Evolutionary conservation across 2,888 invertebrate species (phyloP).

Genomic region (Chymomyza fuscimana): DNA sequence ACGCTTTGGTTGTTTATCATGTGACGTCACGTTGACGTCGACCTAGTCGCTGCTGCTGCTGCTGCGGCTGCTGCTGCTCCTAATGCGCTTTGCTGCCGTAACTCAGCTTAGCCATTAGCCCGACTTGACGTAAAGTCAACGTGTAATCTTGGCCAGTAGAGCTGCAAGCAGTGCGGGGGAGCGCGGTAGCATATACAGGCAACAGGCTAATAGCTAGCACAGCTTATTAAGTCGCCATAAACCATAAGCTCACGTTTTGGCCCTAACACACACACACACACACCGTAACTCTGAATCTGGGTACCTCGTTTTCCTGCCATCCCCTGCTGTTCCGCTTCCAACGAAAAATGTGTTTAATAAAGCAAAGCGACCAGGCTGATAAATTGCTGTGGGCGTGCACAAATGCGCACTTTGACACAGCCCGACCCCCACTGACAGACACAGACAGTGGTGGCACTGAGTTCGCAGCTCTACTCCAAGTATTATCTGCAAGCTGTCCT

Average conservation of each 20-base stretch:
- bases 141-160: constrained; percentile 37
- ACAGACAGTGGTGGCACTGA: too few species aligned
- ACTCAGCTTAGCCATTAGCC: constrained; percentile 49
- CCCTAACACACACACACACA: constrained; percentile 2
- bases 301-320: too few species aligned
- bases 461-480: not conserved
- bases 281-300: too few species aligned
- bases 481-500: constrained; percentile 22
- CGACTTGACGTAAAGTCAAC: constrained; percentile 41
- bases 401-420: constrained; percentile 6
- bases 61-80: constrained; percentile 36
- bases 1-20: constrained; percentile 78
- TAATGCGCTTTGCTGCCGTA: constrained; percentile 39
- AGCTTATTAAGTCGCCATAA: constrained; percentile 72
- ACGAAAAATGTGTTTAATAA: constrained; percentile 64
- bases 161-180: not conserved
- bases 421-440: not conserved
- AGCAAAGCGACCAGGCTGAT: constrained; percentile 57
- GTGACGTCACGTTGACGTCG: constrained; percentile 32
- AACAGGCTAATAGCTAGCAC: constrained; percentile 57
- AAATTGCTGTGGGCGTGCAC: constrained; percentile 64
- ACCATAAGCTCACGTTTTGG: constrained; percentile 71
- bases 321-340: not conserved
- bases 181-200: constrained; percentile 25
- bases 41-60: constrained; percentile 19